phyloP scores from a whole-genome alignment of 2,797 vertebrate genomes.

The Ceryle rudis region DNA sequence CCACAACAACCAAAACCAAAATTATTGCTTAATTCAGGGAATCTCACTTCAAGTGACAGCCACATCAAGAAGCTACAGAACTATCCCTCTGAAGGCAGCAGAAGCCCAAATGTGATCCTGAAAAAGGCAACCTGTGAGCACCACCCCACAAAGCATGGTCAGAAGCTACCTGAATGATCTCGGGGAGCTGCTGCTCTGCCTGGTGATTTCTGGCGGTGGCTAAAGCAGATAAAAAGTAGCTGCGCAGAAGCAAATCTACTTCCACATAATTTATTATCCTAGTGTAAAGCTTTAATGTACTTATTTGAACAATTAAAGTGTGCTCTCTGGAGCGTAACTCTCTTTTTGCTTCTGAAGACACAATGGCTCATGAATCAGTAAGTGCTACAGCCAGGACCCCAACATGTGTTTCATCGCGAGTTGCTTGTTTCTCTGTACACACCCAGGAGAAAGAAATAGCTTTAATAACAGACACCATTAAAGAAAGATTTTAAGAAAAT shows the following conservation, averaged over 20 bases:
- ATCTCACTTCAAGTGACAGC: background rate
- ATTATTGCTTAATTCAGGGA: background rate
- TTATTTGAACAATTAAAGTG: conserved; percentile 25
- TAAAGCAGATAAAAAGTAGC: background rate
- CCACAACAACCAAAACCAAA: too few species aligned
- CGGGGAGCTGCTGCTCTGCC: background rate
- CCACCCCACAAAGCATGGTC: background rate
- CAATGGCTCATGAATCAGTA: background rate
- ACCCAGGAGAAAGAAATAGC: background rate
- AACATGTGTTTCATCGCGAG: background rate
- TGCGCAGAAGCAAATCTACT: background rate
- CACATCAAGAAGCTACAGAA: background rate
- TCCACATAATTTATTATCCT: background rate
- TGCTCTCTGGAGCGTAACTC: background rate
- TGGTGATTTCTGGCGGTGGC: background rate
- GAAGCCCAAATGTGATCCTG: background rate
- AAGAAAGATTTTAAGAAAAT: background rate
- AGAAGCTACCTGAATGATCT: background rate
- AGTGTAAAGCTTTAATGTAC: background rate
- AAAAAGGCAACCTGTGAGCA: background rate
- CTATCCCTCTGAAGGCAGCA: background rate
- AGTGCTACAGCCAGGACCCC: background rate
- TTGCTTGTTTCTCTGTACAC: background rate
- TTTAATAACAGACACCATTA: background rate
- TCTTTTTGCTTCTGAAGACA: background rate